Percentiles rank a stretch among this genome's conserved stretches.
These are phyloP conservation scores for Proterorhinus semilunaris DNA, from an alignment of 2,113 vertebrate genomes.

Conservation along the genomic window DNA sequence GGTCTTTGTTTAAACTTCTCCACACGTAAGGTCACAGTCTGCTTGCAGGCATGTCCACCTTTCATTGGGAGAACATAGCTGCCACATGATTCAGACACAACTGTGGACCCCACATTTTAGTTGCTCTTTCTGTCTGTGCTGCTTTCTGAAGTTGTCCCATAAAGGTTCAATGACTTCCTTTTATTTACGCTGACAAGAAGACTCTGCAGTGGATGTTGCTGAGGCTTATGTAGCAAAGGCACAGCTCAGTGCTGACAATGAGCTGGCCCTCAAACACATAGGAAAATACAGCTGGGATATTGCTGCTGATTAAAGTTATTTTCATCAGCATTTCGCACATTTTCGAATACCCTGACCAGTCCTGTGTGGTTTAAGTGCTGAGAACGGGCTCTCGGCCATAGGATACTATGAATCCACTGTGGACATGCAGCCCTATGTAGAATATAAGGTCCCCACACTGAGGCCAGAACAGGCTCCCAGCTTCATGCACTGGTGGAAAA, in stretches of 20 bases:
- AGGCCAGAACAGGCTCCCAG: conserved; percentile 50
- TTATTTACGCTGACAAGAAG: conserved; percentile 45
- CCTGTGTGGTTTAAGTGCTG: conserved; percentile 44
- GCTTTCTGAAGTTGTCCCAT: conserved; percentile 15
- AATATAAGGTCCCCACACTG: conserved; percentile 40
- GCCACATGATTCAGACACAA: conserved; percentile 6
- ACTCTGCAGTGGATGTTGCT: conserved; percentile 28
- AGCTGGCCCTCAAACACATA: conserved; percentile 49
- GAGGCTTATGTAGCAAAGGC: conserved; percentile 34
- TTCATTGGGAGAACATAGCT: conserved; percentile 11
- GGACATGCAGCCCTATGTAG: conserved; percentile 9
- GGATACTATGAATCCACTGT: conserved; percentile 21
- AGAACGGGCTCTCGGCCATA: conserved; percentile 44
- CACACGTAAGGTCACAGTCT: conserved; percentile 27
- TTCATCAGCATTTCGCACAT: conserved; percentile 37
- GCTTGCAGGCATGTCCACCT: conserved; percentile 12
- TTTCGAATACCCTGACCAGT: conserved; percentile 46
- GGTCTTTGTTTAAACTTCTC: conserved; percentile 28
- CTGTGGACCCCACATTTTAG: conserved; percentile 22
- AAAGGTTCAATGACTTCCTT: conserved; percentile 14
- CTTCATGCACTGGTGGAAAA: conserved; percentile 51
- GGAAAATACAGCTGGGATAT: conserved; percentile 45
- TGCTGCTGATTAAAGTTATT: conserved; percentile 61
- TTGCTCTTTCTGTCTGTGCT: conserved; percentile 16
- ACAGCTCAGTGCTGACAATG: conserved; percentile 52